These are phyloP conservation scores for Rousettus leschenaultii DNA, from an alignment of 2,113 vertebrate genomes.

Conservation along the genomic window DNA sequence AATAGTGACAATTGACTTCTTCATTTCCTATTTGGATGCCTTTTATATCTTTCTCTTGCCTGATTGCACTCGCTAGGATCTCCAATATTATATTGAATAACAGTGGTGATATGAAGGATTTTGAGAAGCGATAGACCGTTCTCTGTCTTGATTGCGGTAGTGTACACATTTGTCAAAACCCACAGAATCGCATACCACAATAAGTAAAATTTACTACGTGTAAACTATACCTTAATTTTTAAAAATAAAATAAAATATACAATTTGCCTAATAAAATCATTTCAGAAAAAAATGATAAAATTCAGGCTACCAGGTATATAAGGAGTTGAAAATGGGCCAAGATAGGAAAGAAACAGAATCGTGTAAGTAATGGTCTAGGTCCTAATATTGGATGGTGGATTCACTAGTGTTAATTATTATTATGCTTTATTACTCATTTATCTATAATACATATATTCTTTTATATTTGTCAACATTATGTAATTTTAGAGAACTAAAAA, in stretches of 20 bases:
- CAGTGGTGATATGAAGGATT: neutral
- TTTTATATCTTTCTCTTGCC: too few species aligned
- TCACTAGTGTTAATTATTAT: neutral
- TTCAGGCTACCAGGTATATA: neutral
- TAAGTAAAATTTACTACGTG: neutral
- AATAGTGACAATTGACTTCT: too few species aligned
- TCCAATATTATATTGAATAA: too few species aligned
- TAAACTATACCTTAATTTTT: neutral
- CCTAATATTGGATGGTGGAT: neutral
- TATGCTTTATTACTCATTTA: neutral
- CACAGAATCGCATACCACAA: neutral
- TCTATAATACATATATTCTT: neutral
- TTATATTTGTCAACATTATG: neutral
- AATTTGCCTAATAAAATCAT: neutral
- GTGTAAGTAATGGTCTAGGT: neutral
- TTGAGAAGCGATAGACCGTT: neutral
- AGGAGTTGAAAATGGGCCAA: neutral
- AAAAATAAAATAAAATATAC: conserved; percentile 1
- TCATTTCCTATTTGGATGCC: too few species aligned
- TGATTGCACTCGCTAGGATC: too few species aligned
- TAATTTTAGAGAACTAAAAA: conserved; percentile 11
- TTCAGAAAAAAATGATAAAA: conserved; percentile 31
- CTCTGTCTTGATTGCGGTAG: neutral
- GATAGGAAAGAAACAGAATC: neutral
- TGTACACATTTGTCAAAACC: neutral